A percentile compares a stretch with the other conserved stretches of the same genome.
These are phyloP conservation scores for Dromaius novaehollandiae DNA, from an alignment of 2,113 vertebrate species.

Conservation along the genomic window DNA sequence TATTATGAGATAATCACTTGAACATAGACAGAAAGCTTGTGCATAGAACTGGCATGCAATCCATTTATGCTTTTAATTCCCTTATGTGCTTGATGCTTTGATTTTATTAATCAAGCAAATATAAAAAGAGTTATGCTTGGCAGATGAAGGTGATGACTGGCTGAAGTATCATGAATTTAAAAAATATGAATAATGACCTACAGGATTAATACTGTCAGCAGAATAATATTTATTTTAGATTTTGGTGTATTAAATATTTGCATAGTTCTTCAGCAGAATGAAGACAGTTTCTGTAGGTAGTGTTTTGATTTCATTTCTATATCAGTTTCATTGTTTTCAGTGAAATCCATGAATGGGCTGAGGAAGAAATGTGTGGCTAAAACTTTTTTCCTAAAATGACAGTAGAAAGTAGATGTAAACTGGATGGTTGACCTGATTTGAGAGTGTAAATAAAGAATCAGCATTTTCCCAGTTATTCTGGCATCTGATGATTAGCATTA, in stretches of 20 bases:
- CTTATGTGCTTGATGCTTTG: background rate
- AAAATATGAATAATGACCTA: background rate
- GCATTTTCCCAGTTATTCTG: background rate
- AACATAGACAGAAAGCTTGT: background rate
- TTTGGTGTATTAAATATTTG: background rate
- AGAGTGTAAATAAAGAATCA: background rate
- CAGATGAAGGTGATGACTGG: background rate
- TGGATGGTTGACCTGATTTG: background rate
- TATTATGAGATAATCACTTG: background rate
- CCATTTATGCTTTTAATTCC: conserved; percentile 23
- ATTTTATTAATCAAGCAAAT: conserved; percentile 28
- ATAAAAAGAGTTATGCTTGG: background rate
- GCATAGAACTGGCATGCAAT: background rate
- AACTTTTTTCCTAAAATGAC: background rate
- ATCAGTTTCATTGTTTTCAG: background rate
- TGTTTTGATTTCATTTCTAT: background rate
- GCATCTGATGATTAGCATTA: background rate
- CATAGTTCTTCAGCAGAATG: background rate
- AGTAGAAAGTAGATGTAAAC: background rate
- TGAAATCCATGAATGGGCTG: background rate
- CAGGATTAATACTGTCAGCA: background rate
- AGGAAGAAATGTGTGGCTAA: background rate
- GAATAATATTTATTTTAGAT: background rate
- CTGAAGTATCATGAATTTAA: background rate
- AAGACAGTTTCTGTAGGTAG: background rate